Conservation (phyloP, 2,113 vertebrate species). For the Percina caprodes region DNA sequence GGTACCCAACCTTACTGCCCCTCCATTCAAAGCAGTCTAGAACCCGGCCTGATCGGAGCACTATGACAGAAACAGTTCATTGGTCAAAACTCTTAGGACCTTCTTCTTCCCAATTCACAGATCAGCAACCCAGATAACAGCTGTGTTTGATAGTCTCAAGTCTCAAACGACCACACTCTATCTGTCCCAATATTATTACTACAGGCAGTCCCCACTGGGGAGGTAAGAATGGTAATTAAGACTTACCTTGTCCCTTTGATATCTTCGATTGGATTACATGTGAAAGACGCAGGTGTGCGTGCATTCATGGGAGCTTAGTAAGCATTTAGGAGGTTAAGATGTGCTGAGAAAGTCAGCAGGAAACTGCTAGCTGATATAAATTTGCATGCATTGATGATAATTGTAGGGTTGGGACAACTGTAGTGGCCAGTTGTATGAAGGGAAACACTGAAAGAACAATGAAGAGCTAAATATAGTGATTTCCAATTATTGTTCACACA, state of each 20-base stretch:
- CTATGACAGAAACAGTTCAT: background rate
- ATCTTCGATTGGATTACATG: conserved; percentile 64
- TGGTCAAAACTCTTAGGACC: background rate
- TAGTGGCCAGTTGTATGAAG: background rate
- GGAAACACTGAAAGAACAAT: background rate
- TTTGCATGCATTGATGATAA: conserved; percentile 22
- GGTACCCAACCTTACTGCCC: too few species aligned
- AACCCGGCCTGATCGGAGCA: too few species aligned
- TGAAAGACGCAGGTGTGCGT: conserved; percentile 45
- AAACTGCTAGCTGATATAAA: conserved; percentile 14
- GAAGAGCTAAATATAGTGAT: background rate
- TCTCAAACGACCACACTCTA: conserved; percentile 26
- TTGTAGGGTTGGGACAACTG: background rate
- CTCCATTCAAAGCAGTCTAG: too few species aligned
- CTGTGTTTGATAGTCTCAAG: conserved; percentile 26
- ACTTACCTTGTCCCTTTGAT: conserved; percentile 63
- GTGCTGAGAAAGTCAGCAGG: conserved; percentile 40
- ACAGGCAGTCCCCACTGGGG: conserved; percentile 41
- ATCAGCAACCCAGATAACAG: conserved; percentile 9
- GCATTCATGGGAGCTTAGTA: conserved; percentile 42
- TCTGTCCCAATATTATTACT: conserved; percentile 51
- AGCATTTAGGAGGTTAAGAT: conserved; percentile 22
- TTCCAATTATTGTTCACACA: background rate
- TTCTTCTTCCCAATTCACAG: background rate
- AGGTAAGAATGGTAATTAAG: conserved; percentile 58